Evolutionary conservation across 2,888 invertebrate species (phyloP).

Genomic region (Philopedon plagiatum): DNA sequence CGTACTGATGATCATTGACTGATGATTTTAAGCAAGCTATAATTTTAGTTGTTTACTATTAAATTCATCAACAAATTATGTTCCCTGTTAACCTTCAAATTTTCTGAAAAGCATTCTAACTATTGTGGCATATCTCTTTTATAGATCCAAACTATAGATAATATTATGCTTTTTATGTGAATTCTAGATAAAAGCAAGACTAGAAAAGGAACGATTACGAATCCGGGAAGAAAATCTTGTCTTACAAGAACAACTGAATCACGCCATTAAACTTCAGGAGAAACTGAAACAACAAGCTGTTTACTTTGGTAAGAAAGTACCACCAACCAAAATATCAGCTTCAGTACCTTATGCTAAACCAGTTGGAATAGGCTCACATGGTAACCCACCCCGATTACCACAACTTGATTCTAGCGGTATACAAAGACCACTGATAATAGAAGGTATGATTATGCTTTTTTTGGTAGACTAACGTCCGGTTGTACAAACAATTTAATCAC

Average conservation of each 20-base stretch:
- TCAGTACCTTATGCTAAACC: conserved; percentile 27
- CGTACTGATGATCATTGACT: too few species aligned
- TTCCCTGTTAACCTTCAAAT: too few species aligned
- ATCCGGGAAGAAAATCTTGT: conserved; percentile 65
- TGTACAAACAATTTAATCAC: neutral
- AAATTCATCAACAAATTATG: too few species aligned
- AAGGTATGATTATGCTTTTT: conserved; percentile 2
- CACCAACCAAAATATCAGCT: conserved; percentile 36
- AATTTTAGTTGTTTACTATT: too few species aligned
- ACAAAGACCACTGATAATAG: neutral
- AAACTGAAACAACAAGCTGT: conserved; percentile 65
- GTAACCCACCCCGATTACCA: conserved; percentile 25
- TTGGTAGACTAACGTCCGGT: too few species aligned
- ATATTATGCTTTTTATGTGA: too few species aligned
- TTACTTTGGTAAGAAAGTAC: conserved; percentile 53
- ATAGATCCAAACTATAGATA: too few species aligned
- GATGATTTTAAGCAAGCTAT: too few species aligned
- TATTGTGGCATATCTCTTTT: conserved; percentile 5
- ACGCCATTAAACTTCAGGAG: conserved; percentile 65
- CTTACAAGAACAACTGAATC: conserved; percentile 66
- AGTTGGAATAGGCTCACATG: conserved; percentile 4
- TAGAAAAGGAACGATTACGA: conserved; percentile 65
- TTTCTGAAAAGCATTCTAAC: too few species aligned
- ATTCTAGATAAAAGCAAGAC: conserved; percentile 64
- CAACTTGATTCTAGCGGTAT: neutral